Evolutionary conservation across 2,888 invertebrate genomes (phyloP), one percentile per base, ranked within the genome.

Genomic region (Lamproptera curius): DNA sequence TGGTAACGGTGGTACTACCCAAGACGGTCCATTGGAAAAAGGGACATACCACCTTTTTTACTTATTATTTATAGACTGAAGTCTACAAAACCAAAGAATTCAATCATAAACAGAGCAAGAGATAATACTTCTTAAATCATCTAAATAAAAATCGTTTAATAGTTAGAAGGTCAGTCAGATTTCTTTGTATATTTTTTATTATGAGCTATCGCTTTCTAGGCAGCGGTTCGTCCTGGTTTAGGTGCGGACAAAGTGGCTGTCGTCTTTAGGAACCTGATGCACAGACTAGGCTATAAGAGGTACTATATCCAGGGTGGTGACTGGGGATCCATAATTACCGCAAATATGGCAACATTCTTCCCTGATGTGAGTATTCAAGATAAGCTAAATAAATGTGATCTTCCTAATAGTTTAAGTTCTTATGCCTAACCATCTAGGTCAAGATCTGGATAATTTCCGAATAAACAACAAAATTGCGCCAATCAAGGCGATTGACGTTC

Each of bases 281-380:
- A 88, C 13, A 77, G 92, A 35, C 77, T 95, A 0, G 92, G 92
- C 0, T 89, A 85, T 65, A 68, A 90, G 14, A 84, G 89, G 63
- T 95, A 87, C 69, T 93, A 91, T 69, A 71, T 90, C 0, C 94
- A 95, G 42, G 81, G 76, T 0, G 95, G 95, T 0, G 96, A 96
- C 71, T 95, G 94, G 94, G 97, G 97, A 81, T 1, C 79, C 63
- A 0, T 72, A 80, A 60, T 94, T 2, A 64, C 65, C 1, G 58
- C 50, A 33, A 46, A 43, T 16, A 57, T 80, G 55, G 65, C 54
- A 0, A 79, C 76, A 0, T n/a, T 89, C 56, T 93, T 94, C 15
- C 86, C 76, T 23, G 44, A 75, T 47, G 78, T 78, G 58, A 58
- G 44, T 38, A n/a, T 16, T 16, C 13, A 26, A 0, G 20, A 16